Percentiles rank a stretch among this genome's conserved stretches.
Evolutionary conservation across 2,888 invertebrate genomes (phyloP).

Genomic region (Lutraria lutraria): DNA sequence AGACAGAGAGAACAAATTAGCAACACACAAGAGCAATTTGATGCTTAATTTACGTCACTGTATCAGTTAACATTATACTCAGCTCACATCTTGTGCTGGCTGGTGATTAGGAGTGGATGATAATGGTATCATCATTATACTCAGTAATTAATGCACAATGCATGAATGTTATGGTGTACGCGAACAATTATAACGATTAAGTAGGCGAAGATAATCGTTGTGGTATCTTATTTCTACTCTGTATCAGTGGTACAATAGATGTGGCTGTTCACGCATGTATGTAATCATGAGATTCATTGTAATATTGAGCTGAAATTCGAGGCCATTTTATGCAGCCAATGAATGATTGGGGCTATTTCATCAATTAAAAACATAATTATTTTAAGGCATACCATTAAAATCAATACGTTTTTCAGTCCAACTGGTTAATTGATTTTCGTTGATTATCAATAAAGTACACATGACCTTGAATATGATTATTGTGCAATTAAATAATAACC

Average conservation of each 20-base stretch:
- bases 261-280: too few species aligned
- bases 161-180: not conserved
- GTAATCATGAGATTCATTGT: too few species aligned
- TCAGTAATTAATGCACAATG: constrained; percentile 23
- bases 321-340: too few species aligned
- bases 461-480: not conserved
- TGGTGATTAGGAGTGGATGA: not conserved
- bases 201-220: not conserved
- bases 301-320: too few species aligned
- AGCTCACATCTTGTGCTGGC: not conserved
- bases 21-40: constrained; percentile 8
- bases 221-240: not conserved
- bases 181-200: not conserved
- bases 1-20: not conserved
- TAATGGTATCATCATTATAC: not conserved
- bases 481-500: not conserved
- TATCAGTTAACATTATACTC: not conserved
- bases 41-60: constrained; percentile 12
- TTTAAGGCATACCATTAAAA: too few species aligned
- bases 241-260: not conserved
- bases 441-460: not conserved
- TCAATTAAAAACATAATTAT: too few species aligned
- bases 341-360: too few species aligned
- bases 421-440: too few species aligned
- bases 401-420: too few species aligned